phyloP scores from a whole-genome alignment of 2,888 invertebrate species.

The Latrodectus hesperus region DNA sequence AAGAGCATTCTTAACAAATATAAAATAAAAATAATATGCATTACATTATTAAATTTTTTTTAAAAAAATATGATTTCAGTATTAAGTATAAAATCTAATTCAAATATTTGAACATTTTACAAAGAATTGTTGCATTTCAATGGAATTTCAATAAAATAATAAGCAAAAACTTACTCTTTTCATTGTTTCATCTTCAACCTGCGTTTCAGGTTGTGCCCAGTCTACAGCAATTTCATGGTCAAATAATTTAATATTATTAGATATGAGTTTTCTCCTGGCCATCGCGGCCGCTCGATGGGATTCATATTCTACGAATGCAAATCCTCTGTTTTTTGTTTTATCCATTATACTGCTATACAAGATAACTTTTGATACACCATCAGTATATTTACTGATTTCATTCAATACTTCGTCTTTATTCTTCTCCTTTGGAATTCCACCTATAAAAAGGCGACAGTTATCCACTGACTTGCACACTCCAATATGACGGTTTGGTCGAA shows the following conservation, averaged over 20 bases:
- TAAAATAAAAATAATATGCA: too few relatives aligned
- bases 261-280: constrained; percentile 76
- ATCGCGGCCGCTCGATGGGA: constrained; percentile 81
- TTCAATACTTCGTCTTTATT: constrained; percentile 80
- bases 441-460: constrained; percentile 87
- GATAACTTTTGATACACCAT: constrained; percentile 82
- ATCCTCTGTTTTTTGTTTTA: constrained; percentile 83
- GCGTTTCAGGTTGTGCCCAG: constrained; percentile 89
- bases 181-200: constrained; percentile 85
- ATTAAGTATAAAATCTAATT: too few relatives aligned
- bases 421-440: constrained; percentile 83
- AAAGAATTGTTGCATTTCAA: too few relatives aligned
- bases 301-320: constrained; percentile 88
- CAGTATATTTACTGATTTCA: constrained; percentile 80
- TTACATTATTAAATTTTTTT: too few relatives aligned
- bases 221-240: constrained; percentile 85
- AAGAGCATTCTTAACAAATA: too few relatives aligned
- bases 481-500: constrained; percentile 81
- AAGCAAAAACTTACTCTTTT: constrained; percentile 74
- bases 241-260: constrained; percentile 75
- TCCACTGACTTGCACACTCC: constrained; percentile 87
- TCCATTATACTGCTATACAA: constrained; percentile 81
- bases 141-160: not conserved
- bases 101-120: too few relatives aligned
- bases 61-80: too few relatives aligned